A percentile compares a stretch with the other conserved stretches of the same genome.
phyloP scores from a whole-genome alignment of 2,797 vertebrate genomes.

The Girardinus metallicus region DNA sequence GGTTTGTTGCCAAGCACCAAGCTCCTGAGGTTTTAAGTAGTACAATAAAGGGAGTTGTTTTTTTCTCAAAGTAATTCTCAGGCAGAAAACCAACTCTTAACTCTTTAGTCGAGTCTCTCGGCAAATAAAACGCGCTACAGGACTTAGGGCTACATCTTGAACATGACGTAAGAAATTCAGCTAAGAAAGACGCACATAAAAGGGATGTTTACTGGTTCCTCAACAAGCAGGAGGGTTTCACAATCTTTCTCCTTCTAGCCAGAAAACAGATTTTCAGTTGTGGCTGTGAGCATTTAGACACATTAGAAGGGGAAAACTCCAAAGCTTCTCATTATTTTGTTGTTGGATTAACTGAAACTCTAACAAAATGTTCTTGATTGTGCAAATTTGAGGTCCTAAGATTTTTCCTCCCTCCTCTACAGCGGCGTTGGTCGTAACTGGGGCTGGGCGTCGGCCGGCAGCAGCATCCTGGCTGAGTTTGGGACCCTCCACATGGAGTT shows the following conservation, averaged over 20 bases:
- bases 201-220: not conserved
- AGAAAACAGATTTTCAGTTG: not conserved
- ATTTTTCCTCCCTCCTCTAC: conserved; percentile 1
- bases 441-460: conserved; percentile 98
- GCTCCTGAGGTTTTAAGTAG: not conserved
- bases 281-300: not conserved
- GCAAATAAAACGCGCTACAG: not conserved
- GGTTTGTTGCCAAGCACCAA: conserved; percentile 16
- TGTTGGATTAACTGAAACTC: not conserved
- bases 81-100: not conserved
- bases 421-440: conserved; percentile 98
- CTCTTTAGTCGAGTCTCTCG: not conserved
- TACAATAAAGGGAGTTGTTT: not conserved
- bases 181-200: not conserved
- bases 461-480: conserved; percentile 98
- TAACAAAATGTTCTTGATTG: not conserved
- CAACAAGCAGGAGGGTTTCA: not conserved
- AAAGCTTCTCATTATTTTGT: not conserved
- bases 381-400: not conserved
- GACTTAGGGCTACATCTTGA: not conserved
- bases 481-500: conserved; percentile 99
- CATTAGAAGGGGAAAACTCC: not conserved
- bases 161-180: not conserved
- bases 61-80: not conserved
- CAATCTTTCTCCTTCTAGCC: not conserved